Base-by-base conservation (phyloP, 2,888 invertebrate species). In the Lithosia quadra region DNA sequence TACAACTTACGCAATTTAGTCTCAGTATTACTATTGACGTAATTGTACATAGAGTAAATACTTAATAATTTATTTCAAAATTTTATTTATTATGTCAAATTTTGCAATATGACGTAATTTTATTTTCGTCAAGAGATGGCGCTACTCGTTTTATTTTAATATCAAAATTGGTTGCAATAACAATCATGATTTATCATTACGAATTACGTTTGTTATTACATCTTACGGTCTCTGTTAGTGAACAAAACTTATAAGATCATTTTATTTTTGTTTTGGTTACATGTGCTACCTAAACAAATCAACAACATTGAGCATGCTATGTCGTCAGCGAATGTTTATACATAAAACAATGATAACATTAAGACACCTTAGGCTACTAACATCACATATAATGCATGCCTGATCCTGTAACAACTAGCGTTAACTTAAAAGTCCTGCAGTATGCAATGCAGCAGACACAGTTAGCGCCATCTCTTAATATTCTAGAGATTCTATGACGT, bases 61-160 rank as follows among this genome's bases (percentile, higher is more conserved):
- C 39, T 13, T 15, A 18, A 18, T 1, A 5, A 18, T 24, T 22
- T 56, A 24, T 24, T 24, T 2, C 22, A 9, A 22, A 21, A 56
- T 56, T n/a, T 15, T 53, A 10, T 34, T n/a, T n/a, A n/a, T n/a
- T n/a, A 34, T 1, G 10, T 10, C 1, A 1, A 34, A 7, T 49
- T 28, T 49, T 49, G 49, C 55, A 56, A 7, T 2, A 18, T 24
- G 58, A 22, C 18, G 15, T 39, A 2, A 8, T 68, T 43, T 69
- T 73, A 63, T 65, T 75, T 67, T 36, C 1, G 28, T 71, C 67
- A 59, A 63, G 43, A 79, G 73, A 73, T 76, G 78, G 80, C 82
- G 82, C 80, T 74, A 55, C 39, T 56, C 24, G 21, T 55, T 22
- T n/a, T 9, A 56, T 28, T 56, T 24, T 28, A 15, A 49, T 49